Percentiles rank a stretch among this genome's conserved stretches.
phyloP scores from a whole-genome alignment of 2,113 vertebrate genomes.

The Hemiprocne comata region DNA sequence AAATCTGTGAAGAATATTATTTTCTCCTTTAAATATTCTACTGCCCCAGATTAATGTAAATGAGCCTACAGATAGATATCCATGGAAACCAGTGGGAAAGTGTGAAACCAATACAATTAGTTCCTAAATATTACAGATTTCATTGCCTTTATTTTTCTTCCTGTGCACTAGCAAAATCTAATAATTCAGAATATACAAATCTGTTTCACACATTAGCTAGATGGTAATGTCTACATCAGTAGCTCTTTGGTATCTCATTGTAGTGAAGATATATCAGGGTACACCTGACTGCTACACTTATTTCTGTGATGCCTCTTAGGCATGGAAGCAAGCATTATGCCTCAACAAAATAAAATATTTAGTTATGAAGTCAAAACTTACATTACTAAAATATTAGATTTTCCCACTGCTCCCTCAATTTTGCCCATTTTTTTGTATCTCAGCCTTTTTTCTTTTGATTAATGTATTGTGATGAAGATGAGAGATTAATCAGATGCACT shows the following conservation, averaged over 20 bases:
- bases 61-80: slow-evolving; percentile 24
- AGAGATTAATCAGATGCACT: background rate
- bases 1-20: background rate
- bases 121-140: slow-evolving; percentile 14
- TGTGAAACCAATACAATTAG: slow-evolving; percentile 4
- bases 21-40: background rate
- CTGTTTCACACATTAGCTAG: background rate
- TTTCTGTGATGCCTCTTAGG: background rate
- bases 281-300: background rate
- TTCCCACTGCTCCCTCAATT: background rate
- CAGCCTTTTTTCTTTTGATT: background rate
- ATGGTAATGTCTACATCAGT: background rate
- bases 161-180: background rate
- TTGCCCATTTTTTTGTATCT: background rate
- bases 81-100: slow-evolving; percentile 22
- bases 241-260: background rate
- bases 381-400: background rate
- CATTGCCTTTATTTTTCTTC: background rate
- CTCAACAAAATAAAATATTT: background rate
- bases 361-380: background rate
- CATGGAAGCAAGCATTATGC: background rate
- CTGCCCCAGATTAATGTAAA: background rate
- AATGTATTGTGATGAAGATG: background rate
- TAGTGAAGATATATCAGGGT: background rate
- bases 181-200: background rate